Evolutionary conservation across 2,888 invertebrate genomes (phyloP), one percentile per base, ranked within the genome.

Genomic region (Macrosoma leucophasiata): DNA sequence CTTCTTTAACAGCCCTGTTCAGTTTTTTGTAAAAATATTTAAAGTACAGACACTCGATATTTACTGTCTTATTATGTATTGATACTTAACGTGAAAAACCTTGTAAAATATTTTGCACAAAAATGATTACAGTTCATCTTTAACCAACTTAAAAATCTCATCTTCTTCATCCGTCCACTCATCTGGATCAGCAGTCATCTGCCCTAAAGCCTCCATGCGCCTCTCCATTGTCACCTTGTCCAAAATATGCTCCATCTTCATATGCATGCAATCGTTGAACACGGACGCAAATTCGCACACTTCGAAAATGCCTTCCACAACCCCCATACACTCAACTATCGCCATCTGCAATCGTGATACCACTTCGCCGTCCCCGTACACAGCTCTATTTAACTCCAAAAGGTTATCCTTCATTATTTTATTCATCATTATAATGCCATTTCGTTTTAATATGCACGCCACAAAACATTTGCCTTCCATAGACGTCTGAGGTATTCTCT

Each of bases 191-290:
- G 58, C 46, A 0, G 68, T 61, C 63, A 84, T 73, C 41, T 82
- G 70, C 0, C 77, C 78, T 13, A 84, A 41, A 0, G 79, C 77
- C 32, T 78, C 71, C 81, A 84, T 74, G 0, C 82, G 51, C 2
- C 79, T 55, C 25, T 82, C 78, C 76, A 82, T 72, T 3, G 63
- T 76, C 27, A 75, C 59, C 40, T 73, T 76, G 28, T 82, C 81
- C 24, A 84, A 35, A 2, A 82, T 63, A 52, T 84, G 82, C 23
- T 82, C 82, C 81, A 81, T 79, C 34, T 71, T 77, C 51, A 79
- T 74, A 52, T 82, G 81, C 82, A 84, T 84, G 23, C 82, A 84
- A 33, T 84, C 84, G 29, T 84, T 84, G 27, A 84, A 84, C 2
- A 76, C 58, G 0, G 81, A 71, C 4, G 82, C 75, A 28, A 70